phyloP scores from a whole-genome alignment of 2,888 invertebrate genomes.

The Acronicta psi region DNA sequence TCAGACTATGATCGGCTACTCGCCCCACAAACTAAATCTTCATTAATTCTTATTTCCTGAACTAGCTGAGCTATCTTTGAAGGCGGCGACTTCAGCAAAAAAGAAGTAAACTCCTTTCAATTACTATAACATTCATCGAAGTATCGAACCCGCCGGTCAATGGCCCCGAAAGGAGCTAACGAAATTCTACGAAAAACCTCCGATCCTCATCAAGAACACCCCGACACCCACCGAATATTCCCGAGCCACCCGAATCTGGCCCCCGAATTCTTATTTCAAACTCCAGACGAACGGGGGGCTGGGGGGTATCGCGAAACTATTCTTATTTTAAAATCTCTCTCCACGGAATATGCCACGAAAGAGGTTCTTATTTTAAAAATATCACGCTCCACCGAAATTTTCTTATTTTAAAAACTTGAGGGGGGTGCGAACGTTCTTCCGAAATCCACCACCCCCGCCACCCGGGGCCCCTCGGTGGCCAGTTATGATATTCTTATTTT shows the following conservation, averaged over 20 bases:
- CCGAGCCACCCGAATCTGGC: conserved; percentile 82
- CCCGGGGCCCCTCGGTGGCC: conserved; percentile 75
- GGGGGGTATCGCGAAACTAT: conserved; percentile 87
- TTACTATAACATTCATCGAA: conserved; percentile 84
- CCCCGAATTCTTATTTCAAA: conserved; percentile 88
- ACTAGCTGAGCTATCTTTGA: conserved; percentile 50
- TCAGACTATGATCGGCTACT: conserved; percentile 35
- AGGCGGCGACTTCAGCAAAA: conserved; percentile 43
- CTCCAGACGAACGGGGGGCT: conserved; percentile 81
- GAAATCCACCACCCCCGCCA: conserved; percentile 78
- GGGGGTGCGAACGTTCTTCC: conserved; percentile 85
- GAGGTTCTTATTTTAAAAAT: conserved; percentile 89
- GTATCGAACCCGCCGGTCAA: conserved; percentile 85
- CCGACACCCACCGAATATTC: conserved; percentile 83
- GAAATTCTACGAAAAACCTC: conserved; percentile 88
- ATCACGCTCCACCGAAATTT: conserved; percentile 89
- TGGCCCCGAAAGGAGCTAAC: conserved; percentile 81
- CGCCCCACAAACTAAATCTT: conserved; percentile 62
- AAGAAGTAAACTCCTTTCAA: conserved; percentile 72
- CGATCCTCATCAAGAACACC: conserved; percentile 86
- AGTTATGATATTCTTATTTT: conserved; percentile 88
- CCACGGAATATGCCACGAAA: conserved; percentile 88
- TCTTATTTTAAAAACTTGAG: conserved; percentile 87
- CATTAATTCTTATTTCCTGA: conserved; percentile 63
- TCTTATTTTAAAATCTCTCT: conserved; percentile 89